Percentiles rank a stretch among this genome's conserved stretches.
phyloP scores from a whole-genome alignment of 2,888 invertebrate genomes.

The Camponotus fellah region DNA sequence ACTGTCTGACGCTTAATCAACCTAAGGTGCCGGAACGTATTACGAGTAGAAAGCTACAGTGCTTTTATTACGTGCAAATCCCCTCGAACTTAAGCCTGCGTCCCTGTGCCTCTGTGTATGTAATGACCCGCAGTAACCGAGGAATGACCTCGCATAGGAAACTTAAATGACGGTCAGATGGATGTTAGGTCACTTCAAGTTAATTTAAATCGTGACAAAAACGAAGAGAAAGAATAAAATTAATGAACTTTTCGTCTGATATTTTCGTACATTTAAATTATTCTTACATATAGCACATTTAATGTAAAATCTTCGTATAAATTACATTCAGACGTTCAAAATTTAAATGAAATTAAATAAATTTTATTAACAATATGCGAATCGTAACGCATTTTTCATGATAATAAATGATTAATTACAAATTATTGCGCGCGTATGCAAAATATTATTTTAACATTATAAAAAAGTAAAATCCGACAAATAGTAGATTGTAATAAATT shows the following conservation, averaged over 20 bases:
- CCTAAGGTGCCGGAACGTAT: conserved; percentile 78
- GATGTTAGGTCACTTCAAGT: not conserved
- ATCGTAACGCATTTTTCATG: not conserved
- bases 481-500: conserved; percentile 3
- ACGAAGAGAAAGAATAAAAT: not conserved
- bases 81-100: conserved; percentile 43
- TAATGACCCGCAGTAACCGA: conserved; percentile 6
- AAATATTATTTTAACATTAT: not conserved
- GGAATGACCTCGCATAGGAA: not conserved
- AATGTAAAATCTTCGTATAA: not conserved
- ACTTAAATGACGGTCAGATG: conserved; percentile 5
- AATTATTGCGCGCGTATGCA: not conserved
- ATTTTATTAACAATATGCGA: not conserved
- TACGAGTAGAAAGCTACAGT: conserved; percentile 57
- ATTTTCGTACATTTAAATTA: not conserved
- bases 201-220: not conserved
- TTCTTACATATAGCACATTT: not conserved
- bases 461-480: not conserved
- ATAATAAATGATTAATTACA: not conserved
- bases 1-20: conserved; percentile 82
- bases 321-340: not conserved
- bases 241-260: not conserved
- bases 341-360: not conserved
- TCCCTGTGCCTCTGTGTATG: not conserved
- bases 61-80: conserved; percentile 63